Evolutionary conservation across 2,797 vertebrate genomes (phyloP).

Genomic region (Cheirogaleus major): DNA sequence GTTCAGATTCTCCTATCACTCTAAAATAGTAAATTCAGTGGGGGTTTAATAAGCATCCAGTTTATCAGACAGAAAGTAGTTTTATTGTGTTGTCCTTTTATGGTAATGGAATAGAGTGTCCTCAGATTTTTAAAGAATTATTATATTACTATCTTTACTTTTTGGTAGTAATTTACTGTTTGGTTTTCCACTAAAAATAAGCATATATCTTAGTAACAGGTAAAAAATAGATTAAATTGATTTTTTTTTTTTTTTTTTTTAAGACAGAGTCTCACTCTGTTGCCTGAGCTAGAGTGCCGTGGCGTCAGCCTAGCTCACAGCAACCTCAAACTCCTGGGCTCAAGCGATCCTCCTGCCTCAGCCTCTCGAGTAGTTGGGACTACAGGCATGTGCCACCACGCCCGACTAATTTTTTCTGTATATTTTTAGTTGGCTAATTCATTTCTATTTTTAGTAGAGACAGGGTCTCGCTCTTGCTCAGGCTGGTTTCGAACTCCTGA

Average conservation of each 20-base stretch:
- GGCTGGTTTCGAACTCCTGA: no score
- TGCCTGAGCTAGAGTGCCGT: no score
- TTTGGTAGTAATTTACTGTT: neutral
- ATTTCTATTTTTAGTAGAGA: no score
- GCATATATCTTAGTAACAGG: neutral
- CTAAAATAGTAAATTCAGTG: neutral
- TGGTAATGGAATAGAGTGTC: neutral
- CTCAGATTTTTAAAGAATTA: neutral
- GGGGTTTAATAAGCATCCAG: neutral
- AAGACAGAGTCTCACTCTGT: no score
- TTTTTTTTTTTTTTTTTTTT: neutral
- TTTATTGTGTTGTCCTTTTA: constrained; percentile 1
- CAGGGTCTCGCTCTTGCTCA: no score
- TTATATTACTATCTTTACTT: constrained; percentile 25
- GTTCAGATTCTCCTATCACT: neutral
- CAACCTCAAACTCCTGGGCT: no score
- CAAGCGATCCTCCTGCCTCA: no score
- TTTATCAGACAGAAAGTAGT: neutral
- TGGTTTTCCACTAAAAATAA: constrained; percentile 18
- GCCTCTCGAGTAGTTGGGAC: no score
- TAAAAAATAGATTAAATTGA: neutral
- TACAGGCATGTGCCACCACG: no score
- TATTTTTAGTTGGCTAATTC: no score
- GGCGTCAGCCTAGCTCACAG: no score
- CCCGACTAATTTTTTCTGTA: no score